Evolutionary conservation across 1,140 invertebrate genomes (phyloP).

Genomic region (Scaptomyza montana): DNA sequence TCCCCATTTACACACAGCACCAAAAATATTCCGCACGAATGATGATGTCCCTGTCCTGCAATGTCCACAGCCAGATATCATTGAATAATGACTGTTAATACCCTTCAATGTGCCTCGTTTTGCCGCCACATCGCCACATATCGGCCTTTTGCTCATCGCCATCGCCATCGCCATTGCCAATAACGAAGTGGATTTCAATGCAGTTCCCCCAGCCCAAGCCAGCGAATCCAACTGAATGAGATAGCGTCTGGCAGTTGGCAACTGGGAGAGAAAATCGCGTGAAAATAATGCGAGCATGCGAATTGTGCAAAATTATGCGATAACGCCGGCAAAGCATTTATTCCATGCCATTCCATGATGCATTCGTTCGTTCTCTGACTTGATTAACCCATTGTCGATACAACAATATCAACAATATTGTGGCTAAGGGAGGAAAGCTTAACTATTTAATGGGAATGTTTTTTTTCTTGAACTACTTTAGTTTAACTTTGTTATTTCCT

Average conservation of each 20-base stretch:
- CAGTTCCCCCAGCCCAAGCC: constrained; percentile 53
- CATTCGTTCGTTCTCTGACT: constrained; percentile 8
- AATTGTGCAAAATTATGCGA: constrained; percentile 72
- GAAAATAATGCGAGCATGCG: constrained; percentile 62
- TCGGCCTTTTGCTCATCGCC: constrained; percentile 40
- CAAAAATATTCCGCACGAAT: constrained; percentile 71
- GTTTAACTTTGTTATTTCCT: too few relatives aligned
- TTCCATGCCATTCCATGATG: constrained; percentile 9
- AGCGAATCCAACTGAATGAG: constrained; percentile 28
- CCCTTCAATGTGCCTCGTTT: constrained; percentile 76
- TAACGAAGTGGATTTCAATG: constrained; percentile 80
- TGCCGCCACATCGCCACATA: constrained; percentile 3
- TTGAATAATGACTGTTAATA: constrained; percentile 84
- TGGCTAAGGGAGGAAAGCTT: not conserved
- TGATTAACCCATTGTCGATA: constrained; percentile 41
- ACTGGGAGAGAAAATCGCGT: constrained; percentile 40
- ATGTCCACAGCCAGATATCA: constrained; percentile 83
- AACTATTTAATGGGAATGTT: too few relatives aligned
- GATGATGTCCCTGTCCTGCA: constrained; percentile 78
- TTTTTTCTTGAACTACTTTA: too few relatives aligned
- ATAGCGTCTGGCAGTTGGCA: constrained; percentile 25
- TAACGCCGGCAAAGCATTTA: constrained; percentile 36
- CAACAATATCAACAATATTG: too few relatives aligned
- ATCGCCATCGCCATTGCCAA: constrained; percentile 36
- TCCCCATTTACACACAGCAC: constrained; percentile 66